Evolutionary conservation across 2,888 invertebrate genomes (phyloP), one percentile per base, ranked within the genome.

Genomic region (Dioctria linearis): DNA sequence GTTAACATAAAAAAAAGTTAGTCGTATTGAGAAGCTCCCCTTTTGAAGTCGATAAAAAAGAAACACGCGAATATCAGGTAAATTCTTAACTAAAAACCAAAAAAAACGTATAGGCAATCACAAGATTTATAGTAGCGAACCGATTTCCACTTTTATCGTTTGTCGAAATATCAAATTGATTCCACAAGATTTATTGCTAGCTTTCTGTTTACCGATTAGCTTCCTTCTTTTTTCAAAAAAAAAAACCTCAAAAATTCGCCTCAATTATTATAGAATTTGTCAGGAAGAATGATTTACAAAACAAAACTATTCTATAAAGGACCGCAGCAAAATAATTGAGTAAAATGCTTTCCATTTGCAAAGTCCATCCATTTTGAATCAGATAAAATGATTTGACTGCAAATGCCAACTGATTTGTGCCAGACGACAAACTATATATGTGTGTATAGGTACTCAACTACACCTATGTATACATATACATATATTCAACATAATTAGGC

Each of bases 211-310:
- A 1, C 25, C 25, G 25, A 25, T 25, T 25, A 25, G 25, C 25
- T 25, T 25, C 25, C 25, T 25, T 25, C 25, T 25, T 25, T 25
- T 25, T 2, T 2, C 0, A 25, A 25, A 25, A 25, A 1, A 25
- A 25, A 25, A 25, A 25, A 1, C 25, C 25, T 25, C 25, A 37
- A 71, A 40, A 71, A 71, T 54, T 71, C 42, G 40, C 54, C 54
- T 54, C 71, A 71, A 49, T 71, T 71, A 54, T 54, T 46, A n/a
- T 39, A 54, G 39, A 71, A 71, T 71, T 71, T 71, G 54, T 71
- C 54, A 54, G 37, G 11, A 39, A 39, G 39, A 71, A 54, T 71
- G 51, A 71, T 71, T 71, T 71, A 51, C 54, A 37, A 54, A 71
- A 67, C 25, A 67, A 46, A 46, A n/a, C 49, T 25, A 25, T 67